These are phyloP conservation scores for Pocillopora damicornis DNA, from an alignment of 64 coral and sea anemone species.

Conservation along the genomic window DNA sequence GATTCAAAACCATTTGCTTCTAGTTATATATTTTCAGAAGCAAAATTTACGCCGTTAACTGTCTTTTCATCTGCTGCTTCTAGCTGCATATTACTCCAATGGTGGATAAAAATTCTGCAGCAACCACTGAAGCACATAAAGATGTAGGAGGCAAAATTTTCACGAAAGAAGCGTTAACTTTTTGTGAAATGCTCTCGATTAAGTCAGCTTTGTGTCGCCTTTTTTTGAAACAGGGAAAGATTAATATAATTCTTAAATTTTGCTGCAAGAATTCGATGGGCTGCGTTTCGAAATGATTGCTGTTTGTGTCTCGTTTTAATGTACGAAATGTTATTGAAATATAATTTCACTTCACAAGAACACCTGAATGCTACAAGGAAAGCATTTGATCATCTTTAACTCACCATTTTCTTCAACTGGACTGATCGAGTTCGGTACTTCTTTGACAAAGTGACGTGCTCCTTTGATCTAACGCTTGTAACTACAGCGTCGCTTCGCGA, in stretches of 20 bases:
- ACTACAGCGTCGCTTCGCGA: neutral
- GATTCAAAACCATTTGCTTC: neutral
- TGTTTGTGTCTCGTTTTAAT: neutral
- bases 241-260: neutral
- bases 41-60: neutral
- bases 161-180: neutral
- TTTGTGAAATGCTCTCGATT: neutral
- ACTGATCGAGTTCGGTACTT: neutral
- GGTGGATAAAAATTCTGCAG: neutral
- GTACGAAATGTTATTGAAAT: neutral
- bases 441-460: neutral
- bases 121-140: neutral
- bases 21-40: neutral
- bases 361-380: neutral
- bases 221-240: neutral
- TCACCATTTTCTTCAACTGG: neutral
- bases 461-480: neutral
- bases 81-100: neutral
- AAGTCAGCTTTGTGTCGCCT: neutral
- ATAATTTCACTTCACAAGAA: neutral
- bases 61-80: neutral
- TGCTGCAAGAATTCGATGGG: neutral
- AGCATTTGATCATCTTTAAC: neutral
- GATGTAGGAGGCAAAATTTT: neutral
- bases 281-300: neutral